Conservation (phyloP, 2,888 invertebrate genomes). For the Nasonovia ribisnigri region DNA sequence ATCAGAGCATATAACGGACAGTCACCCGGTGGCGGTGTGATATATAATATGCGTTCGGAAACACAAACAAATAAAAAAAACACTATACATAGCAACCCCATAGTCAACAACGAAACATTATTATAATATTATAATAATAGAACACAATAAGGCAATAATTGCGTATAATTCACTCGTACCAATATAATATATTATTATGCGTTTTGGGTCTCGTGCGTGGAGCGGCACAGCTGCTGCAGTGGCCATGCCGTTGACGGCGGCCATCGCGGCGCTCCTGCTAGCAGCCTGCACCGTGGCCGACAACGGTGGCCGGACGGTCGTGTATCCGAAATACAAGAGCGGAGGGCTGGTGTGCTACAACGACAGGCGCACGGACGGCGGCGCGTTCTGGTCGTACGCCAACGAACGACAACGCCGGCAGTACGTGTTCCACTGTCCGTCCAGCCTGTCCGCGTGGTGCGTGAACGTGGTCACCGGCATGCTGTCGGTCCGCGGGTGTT, state of each 20-base stretch:
- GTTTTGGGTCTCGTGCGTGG: background rate
- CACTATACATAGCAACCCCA: background rate
- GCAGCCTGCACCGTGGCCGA: background rate
- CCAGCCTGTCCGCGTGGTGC: slow-evolving; percentile 61
- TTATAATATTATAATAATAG: background rate
- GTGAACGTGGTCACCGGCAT: slow-evolving; percentile 45
- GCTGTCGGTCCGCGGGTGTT: slow-evolving; percentile 57
- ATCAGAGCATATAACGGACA: background rate
- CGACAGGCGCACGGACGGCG: slow-evolving; percentile 49
- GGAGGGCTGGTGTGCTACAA: slow-evolving; percentile 52
- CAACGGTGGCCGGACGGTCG: background rate
- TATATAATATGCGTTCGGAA: background rate
- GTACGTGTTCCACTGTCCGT: slow-evolving; percentile 59
- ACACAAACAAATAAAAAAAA: background rate
- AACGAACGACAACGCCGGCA: slow-evolving; percentile 26
- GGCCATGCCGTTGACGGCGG: background rate
- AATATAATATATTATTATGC: background rate
- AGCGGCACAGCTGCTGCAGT: background rate
- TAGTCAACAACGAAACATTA: background rate
- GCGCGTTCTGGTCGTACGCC: slow-evolving; percentile 61
- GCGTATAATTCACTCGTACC: background rate
- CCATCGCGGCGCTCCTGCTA: background rate
- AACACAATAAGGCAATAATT: background rate
- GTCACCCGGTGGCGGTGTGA: background rate
- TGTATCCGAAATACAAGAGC: slow-evolving; percentile 46